Percentiles rank a stretch among this genome's conserved stretches.
Conservation (phyloP, 2,797 vertebrate genomes). For the Molossus alvarezi region DNA sequence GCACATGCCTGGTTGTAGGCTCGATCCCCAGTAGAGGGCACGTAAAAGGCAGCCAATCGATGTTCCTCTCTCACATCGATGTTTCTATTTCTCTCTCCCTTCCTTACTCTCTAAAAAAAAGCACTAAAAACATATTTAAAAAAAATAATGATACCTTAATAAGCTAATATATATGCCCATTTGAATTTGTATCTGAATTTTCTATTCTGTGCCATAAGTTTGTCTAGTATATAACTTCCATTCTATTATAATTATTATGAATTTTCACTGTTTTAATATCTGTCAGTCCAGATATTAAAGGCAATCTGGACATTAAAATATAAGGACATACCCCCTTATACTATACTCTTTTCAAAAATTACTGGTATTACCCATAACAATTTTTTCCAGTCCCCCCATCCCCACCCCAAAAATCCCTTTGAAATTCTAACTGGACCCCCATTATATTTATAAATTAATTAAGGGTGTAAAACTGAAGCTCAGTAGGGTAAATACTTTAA, state of each 20-base stretch:
- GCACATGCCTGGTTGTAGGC: too few species aligned
- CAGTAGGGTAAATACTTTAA: slow-evolving; percentile 21
- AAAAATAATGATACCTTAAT: slow-evolving; percentile 44
- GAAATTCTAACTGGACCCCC: slow-evolving; percentile 52
- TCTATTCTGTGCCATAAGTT: slow-evolving; percentile 48
- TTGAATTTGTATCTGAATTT: slow-evolving; percentile 38
- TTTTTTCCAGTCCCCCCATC: not conserved
- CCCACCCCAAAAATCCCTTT: slow-evolving; percentile 30
- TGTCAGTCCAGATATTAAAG: slow-evolving; percentile 6
- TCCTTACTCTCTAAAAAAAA: too few species aligned
- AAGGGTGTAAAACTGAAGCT: slow-evolving; percentile 41
- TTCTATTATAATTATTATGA: slow-evolving; percentile 6
- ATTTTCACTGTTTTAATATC: slow-evolving; percentile 56
- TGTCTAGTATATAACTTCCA: slow-evolving; percentile 18
- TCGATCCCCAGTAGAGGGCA: too few species aligned
- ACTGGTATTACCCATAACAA: not conserved
- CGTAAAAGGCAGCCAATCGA: too few species aligned
- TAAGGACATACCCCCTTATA: not conserved
- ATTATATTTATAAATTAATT: slow-evolving; percentile 46
- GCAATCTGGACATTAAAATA: slow-evolving; percentile 28
- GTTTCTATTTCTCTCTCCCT: too few species aligned
- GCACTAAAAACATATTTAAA: too few species aligned
- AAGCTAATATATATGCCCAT: not conserved
- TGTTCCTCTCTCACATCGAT: too few species aligned
- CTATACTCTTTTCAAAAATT: slow-evolving; percentile 35